Conservation (phyloP, 1,140 invertebrate genomes). For the Drosophila sp. region DNA sequence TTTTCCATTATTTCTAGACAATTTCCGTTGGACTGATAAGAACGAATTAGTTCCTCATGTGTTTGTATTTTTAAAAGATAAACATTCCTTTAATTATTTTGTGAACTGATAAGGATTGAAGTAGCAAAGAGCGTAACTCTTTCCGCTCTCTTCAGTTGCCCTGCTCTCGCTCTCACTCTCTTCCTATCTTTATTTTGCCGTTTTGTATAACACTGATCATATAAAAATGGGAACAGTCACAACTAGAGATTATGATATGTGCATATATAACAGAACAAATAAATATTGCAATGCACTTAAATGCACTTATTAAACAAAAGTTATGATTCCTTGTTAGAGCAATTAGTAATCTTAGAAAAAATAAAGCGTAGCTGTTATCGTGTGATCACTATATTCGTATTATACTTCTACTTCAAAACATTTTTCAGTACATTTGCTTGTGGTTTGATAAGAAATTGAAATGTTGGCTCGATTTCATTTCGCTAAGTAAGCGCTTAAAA, state of each 20-base stretch:
- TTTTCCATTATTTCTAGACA: conserved; percentile 19
- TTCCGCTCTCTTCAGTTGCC: background rate
- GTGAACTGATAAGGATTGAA: conserved; percentile 4
- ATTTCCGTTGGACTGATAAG: conserved; percentile 48
- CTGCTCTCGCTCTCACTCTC: too few relatives aligned
- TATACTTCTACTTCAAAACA: conserved; percentile 9
- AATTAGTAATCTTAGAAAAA: too few relatives aligned
- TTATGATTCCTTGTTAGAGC: too few relatives aligned
- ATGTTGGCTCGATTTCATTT: conserved; percentile 4
- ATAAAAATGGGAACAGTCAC: background rate
- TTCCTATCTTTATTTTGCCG: too few relatives aligned
- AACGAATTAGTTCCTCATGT: conserved; percentile 5
- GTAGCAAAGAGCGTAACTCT: background rate
- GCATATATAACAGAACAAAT: too few relatives aligned
- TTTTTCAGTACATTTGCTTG: conserved; percentile 7
- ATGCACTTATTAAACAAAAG: background rate
- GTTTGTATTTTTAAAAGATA: conserved; percentile 18
- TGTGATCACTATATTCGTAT: background rate
- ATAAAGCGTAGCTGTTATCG: background rate
- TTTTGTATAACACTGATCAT: conserved; percentile 7
- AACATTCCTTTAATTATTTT: background rate
- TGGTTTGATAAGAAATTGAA: conserved; percentile 22
- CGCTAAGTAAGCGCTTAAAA: background rate
- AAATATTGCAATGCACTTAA: background rate
- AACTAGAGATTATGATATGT: background rate